Conservation (phyloP, 2,113 vertebrate species). For the Seriola rivoliana region DNA sequence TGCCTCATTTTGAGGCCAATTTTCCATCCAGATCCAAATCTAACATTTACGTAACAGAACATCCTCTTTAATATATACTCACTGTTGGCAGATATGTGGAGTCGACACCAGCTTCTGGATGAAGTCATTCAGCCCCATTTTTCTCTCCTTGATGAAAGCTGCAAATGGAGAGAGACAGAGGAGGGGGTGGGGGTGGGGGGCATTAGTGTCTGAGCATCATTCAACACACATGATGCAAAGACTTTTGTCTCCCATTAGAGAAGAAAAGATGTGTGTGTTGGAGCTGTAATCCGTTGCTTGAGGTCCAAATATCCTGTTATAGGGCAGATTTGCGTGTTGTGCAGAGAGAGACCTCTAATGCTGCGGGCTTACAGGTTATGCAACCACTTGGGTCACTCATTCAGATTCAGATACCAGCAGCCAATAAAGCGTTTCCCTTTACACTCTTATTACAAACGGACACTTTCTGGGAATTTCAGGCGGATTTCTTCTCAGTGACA, state of each 20-base stretch:
- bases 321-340: slow-evolving; percentile 37
- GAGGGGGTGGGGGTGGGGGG: neutral
- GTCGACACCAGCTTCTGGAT: slow-evolving; percentile 87
- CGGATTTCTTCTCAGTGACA: too few species aligned
- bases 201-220: slow-evolving; percentile 14
- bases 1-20: neutral
- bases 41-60: neutral
- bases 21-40: slow-evolving; percentile 1
- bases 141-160: slow-evolving; percentile 89
- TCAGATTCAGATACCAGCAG: slow-evolving; percentile 30
- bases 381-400: slow-evolving; percentile 56
- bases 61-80: slow-evolving; percentile 63
- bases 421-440: slow-evolving; percentile 23
- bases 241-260: neutral
- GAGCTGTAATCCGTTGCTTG: slow-evolving; percentile 42
- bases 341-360: slow-evolving; percentile 48
- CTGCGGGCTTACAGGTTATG: slow-evolving; percentile 72
- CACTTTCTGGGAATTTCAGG: neutral
- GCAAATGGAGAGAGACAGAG: slow-evolving; percentile 26
- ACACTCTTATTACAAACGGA: neutral
- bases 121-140: slow-evolving; percentile 88
- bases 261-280: neutral
- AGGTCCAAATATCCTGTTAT: slow-evolving; percentile 30
- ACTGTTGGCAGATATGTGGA: slow-evolving; percentile 88
- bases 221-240: neutral